Base-by-base conservation (phyloP, 2,888 invertebrate species). In the Thymelicus sylvestris region DNA sequence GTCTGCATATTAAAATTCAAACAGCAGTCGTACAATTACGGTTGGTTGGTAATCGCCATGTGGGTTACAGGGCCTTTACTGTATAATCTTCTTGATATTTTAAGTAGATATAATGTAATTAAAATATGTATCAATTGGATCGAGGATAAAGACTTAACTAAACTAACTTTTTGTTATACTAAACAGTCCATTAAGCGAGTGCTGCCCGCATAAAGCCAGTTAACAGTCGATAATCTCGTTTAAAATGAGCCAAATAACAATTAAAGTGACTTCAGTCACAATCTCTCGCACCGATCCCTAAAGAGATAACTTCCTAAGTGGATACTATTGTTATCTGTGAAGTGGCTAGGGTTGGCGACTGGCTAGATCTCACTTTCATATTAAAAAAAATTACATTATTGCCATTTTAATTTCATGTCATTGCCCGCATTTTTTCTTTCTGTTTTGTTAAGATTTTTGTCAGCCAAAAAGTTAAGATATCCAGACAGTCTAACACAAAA, bases 301-400 rank as follows among this genome's bases (percentile, higher is more conserved):
- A 44, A 2, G 19, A 69, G 74, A 75, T 76, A 75, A 66, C 66
- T 62, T 24, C 59, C 65, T 74, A 73, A 76, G 77, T 77, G 77
- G 75, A 66, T 59, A 69, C 67, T 59, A 74, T 75, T 77, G 75
- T 77, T 73, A 75, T 74, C 74, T 71, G 39, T 8, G 61, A 3
- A 6, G 52, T 15, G 39, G 7, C 7, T 44, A 66, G 66, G 66
- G 66, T 15, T 66, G 66, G 7, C 66, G 31, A 52, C 47, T 13
- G 4, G 41, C 31, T 31, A 31, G 0, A 63, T 63, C 48, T 44
- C 19, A 44, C 6, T 61, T 44, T 12, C 3, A 44, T 44, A 44
- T 44, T 31, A 12, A 44, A 44, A 44, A 44, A 44, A 10, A 44
- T 1, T 6, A 1, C 31, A 31, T 31, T 1, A 19, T 19, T 19